These are phyloP conservation scores for Ptilodon capucinus DNA, from an alignment of 2,888 invertebrate genomes.

Conservation along the genomic window DNA sequence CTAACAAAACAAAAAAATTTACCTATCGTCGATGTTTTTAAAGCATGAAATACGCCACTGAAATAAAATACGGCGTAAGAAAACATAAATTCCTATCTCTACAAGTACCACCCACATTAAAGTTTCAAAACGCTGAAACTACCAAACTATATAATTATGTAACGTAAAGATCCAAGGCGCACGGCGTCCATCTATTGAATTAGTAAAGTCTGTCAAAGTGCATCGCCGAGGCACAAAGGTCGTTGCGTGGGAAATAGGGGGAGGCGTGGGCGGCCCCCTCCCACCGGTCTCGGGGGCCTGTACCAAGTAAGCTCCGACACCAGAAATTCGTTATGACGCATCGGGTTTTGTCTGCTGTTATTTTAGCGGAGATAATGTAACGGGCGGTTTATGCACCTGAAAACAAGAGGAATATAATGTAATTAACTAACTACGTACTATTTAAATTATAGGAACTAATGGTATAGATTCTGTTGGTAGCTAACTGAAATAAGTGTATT, in stretches of 20 bases:
- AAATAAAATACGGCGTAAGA: neutral
- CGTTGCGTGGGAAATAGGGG: slow-evolving; percentile 79
- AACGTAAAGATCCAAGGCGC: slow-evolving; percentile 55
- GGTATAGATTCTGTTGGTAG: too few species aligned
- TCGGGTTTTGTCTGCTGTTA: slow-evolving; percentile 59
- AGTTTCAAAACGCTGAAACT: neutral
- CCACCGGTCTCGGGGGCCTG: slow-evolving; percentile 60
- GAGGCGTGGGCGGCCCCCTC: slow-evolving; percentile 35
- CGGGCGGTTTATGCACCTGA: neutral
- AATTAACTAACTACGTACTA: too few species aligned
- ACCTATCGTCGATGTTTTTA: too few species aligned
- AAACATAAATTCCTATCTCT: too few species aligned
- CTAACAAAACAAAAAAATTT: too few species aligned
- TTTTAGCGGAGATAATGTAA: slow-evolving; percentile 21
- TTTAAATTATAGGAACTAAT: too few species aligned
- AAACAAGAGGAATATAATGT: neutral
- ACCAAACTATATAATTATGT: slow-evolving; percentile 58
- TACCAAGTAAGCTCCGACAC: slow-evolving; percentile 70
- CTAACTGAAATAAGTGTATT: too few species aligned
- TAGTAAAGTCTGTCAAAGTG: slow-evolving; percentile 82
- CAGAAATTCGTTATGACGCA: slow-evolving; percentile 82
- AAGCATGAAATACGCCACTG: too few species aligned
- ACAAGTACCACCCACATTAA: neutral
- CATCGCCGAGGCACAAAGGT: slow-evolving; percentile 80
- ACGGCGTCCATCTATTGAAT: slow-evolving; percentile 79